Percentiles rank a stretch among this genome's conserved stretches.
Conservation (phyloP, 1,140 invertebrate genomes). For the Cotesia typhae region DNA sequence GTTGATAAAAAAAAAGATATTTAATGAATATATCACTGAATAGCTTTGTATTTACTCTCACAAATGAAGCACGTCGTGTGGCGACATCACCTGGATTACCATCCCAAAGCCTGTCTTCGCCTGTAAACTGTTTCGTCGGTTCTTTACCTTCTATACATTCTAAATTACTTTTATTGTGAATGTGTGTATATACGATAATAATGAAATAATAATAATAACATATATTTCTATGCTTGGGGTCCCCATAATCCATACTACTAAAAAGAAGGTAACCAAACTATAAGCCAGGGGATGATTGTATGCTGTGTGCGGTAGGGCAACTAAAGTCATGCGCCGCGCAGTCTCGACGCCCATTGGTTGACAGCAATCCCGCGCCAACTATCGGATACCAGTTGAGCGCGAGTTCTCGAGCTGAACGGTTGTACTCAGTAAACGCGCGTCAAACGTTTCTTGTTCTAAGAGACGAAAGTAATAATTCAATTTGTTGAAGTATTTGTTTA, state of each 20-base stretch:
- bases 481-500: conserved; percentile 3
- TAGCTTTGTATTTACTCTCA: conserved; percentile 35
- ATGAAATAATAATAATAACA: too few species aligned
- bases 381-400: conserved; percentile 63
- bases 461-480: conserved; percentile 13
- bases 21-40: conserved; percentile 29
- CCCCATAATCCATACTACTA: conserved; percentile 15
- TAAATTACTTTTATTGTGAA: conserved; percentile 7
- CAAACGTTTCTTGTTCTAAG: not conserved
- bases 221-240: too few species aligned
- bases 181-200: not conserved
- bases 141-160: conserved; percentile 3
- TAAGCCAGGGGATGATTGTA: conserved; percentile 8
- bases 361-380: conserved; percentile 55
- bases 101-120: conserved; percentile 39
- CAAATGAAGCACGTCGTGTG: conserved; percentile 14
- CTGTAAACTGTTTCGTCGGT: conserved; percentile 1
- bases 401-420: conserved; percentile 60
- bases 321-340: conserved; percentile 51
- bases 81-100: conserved; percentile 38
- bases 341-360: conserved; percentile 54
- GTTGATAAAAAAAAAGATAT: not conserved
- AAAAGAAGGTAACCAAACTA: not conserved
- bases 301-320: conserved; percentile 11
- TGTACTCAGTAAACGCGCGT: conserved; percentile 39